Percentiles rank a stretch among this genome's conserved stretches.
Conservation (phyloP, 2,797 vertebrate genomes). For the Sciurus carolinensis region DNA sequence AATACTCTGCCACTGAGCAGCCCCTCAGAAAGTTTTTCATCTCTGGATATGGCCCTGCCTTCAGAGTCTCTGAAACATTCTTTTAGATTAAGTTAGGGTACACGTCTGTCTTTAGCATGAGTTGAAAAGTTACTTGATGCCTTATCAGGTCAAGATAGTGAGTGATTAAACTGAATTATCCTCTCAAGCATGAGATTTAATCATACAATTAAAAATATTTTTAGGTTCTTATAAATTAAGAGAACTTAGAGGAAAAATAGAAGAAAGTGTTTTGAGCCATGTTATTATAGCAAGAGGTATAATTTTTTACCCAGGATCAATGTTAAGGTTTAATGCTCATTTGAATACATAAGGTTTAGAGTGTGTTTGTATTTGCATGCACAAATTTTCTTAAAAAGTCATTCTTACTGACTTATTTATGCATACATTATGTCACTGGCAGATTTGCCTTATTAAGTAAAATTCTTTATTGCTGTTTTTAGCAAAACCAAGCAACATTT, state of each 20-base stretch:
- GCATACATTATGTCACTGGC: background rate
- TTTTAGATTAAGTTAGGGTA: constrained; percentile 14
- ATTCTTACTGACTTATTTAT: constrained; percentile 38
- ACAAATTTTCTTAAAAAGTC: constrained; percentile 34
- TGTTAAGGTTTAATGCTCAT: background rate
- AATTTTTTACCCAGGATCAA: constrained; percentile 12
- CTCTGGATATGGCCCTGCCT: constrained; percentile 24
- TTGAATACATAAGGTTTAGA: constrained; percentile 29
- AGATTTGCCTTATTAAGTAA: constrained; percentile 43
- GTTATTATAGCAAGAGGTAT: background rate
- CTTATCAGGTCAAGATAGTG: background rate
- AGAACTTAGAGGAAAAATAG: constrained; percentile 35
- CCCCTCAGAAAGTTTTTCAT: background rate
- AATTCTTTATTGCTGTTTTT: constrained; percentile 54
- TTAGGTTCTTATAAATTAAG: constrained; percentile 58
- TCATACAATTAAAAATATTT: constrained; percentile 26
- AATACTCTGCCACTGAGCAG: background rate
- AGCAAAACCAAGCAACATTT: constrained; percentile 34
- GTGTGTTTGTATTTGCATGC: constrained; percentile 12
- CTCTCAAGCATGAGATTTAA: constrained; percentile 27
- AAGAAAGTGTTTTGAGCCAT: constrained; percentile 25
- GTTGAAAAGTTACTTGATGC: constrained; percentile 27
- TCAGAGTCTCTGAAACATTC: constrained; percentile 35
- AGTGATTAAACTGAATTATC: constrained; percentile 10
- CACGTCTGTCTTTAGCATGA: background rate